Evolutionary conservation across 1,140 invertebrate genomes (phyloP).

Genomic region (Drosophila nigromelanica): DNA sequence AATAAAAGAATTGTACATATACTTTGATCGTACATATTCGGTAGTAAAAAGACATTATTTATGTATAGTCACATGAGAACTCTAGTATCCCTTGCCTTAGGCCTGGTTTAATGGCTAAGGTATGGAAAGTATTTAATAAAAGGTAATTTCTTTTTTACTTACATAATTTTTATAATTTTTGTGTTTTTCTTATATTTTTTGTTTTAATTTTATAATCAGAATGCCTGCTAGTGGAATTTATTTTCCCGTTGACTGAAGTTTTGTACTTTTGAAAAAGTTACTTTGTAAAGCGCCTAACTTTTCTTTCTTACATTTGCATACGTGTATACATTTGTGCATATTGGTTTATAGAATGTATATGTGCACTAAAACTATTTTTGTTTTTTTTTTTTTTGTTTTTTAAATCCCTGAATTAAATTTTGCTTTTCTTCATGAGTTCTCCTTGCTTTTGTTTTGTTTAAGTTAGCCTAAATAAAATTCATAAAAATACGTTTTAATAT

Average conservation of each 20-base stretch:
- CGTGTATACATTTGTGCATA: constrained; percentile 37
- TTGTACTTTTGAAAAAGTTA: constrained; percentile 75
- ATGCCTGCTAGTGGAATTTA: constrained; percentile 54
- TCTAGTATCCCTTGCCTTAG: background rate
- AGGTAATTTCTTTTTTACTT: constrained; percentile 49
- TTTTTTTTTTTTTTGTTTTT: constrained; percentile 26
- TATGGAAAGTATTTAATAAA: constrained; percentile 8
- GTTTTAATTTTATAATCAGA: constrained; percentile 50
- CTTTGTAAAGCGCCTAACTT: constrained; percentile 60
- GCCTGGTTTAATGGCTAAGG: background rate
- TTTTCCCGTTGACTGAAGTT: constrained; percentile 59
- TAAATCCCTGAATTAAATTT: constrained; percentile 83
- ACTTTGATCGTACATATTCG: constrained; percentile 26
- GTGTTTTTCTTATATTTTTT: constrained; percentile 14
- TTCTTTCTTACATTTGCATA: constrained; percentile 42
- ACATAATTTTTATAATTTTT: constrained; percentile 24
- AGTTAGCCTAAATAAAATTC: constrained; percentile 80
- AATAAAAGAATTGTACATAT: constrained; percentile 22
- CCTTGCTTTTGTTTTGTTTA: constrained; percentile 61
- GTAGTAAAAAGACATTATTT: constrained; percentile 26
- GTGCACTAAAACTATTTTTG: constrained; percentile 34
- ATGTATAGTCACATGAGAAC: background rate
- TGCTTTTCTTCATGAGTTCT: constrained; percentile 72
- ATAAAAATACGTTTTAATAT: constrained; percentile 77
- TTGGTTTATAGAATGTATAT: constrained; percentile 45